A percentile compares a stretch with the other conserved stretches of the same genome.
phyloP scores from a whole-genome alignment of 2,888 invertebrate species.

The Epinotia brunnichana region DNA sequence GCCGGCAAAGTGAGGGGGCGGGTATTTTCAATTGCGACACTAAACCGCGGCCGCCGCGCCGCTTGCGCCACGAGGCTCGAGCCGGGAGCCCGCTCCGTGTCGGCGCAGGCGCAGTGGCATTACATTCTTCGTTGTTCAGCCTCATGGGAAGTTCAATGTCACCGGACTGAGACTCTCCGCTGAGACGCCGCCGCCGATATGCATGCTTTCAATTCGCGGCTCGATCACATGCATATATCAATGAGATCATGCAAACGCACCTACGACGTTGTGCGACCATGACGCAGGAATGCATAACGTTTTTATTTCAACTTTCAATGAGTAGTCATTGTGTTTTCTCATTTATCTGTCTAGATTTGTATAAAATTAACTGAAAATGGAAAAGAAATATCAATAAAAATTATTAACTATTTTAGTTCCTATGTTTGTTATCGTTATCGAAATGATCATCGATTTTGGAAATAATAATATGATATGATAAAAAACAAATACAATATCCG shows the following conservation, averaged over 20 bases:
- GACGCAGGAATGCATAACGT: background rate
- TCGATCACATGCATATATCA: slow-evolving; percentile 3
- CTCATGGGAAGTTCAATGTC: slow-evolving; percentile 57
- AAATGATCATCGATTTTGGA: no score
- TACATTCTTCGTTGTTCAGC: slow-evolving; percentile 27
- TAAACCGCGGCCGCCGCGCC: slow-evolving; percentile 46
- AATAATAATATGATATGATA: no score
- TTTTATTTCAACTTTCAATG: no score
- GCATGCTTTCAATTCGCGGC: slow-evolving; percentile 19
- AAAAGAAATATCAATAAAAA: no score
- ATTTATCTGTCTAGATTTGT: no score
- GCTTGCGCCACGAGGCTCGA: slow-evolving; percentile 31
- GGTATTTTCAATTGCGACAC: slow-evolving; percentile 61
- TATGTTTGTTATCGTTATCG: no score
- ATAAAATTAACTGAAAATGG: no score
- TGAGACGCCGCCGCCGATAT: slow-evolving; percentile 17
- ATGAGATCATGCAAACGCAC: background rate
- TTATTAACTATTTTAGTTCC: no score
- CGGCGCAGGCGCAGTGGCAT: slow-evolving; percentile 44
- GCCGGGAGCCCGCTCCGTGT: slow-evolving; percentile 11
- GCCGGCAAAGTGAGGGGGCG: slow-evolving; percentile 47
- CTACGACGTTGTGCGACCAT: background rate
- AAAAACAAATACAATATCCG: no score
- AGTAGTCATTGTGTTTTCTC: no score
- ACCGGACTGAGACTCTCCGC: slow-evolving; percentile 35